These are phyloP conservation scores for Rhombomys opimus DNA, from an alignment of 2,113 vertebrate genomes.

Conservation along the genomic window DNA sequence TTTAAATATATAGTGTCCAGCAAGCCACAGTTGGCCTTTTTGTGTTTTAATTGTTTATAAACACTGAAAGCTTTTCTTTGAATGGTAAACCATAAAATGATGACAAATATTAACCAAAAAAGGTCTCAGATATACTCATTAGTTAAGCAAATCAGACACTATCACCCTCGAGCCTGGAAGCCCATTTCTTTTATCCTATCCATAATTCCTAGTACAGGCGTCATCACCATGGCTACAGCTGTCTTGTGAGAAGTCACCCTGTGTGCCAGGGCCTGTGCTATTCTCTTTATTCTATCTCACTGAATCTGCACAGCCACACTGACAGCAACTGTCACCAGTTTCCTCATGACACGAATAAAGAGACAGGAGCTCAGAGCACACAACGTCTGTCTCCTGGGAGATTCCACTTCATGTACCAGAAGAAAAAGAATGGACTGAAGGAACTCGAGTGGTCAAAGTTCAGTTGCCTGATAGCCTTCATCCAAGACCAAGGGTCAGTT, in stretches of 20 bases:
- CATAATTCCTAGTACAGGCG: background rate
- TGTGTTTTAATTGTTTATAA: background rate
- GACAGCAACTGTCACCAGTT: constrained; percentile 12
- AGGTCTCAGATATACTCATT: background rate
- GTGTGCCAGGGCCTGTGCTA: background rate
- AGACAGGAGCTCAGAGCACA: background rate
- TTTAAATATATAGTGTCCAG: background rate
- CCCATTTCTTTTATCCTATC: constrained; percentile 34
- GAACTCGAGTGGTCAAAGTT: constrained; percentile 43
- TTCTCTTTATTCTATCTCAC: background rate
- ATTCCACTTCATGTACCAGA: constrained; percentile 37
- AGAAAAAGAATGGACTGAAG: constrained; percentile 43
- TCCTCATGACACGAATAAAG: constrained; percentile 30
- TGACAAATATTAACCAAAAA: background rate
- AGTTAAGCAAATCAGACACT: constrained; percentile 18
- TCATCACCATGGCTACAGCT: background rate
- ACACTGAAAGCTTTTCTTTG: background rate
- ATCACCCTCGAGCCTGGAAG: background rate
- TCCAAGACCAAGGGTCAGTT: constrained; percentile 42
- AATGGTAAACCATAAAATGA: constrained; percentile 16
- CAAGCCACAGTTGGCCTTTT: background rate
- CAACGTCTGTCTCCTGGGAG: background rate
- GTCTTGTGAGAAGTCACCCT: background rate
- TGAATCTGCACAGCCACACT: background rate
- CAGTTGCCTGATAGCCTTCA: background rate